Base-by-base conservation (phyloP, 1,140 invertebrate genomes). In the Drosophila prosaltans region DNA sequence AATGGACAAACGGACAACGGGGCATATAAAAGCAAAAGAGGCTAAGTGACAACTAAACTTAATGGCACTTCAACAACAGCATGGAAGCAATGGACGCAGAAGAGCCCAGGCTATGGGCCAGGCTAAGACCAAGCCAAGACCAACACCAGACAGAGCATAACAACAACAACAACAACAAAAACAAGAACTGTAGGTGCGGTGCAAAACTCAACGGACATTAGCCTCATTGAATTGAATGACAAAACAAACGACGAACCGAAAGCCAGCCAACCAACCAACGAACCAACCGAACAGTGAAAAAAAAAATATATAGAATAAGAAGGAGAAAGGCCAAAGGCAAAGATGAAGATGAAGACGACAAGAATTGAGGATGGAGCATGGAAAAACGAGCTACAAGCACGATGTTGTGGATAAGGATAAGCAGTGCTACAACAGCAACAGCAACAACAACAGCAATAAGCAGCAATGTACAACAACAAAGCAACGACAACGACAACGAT, bases 41-140 rank as follows among this genome's bases (percentile, higher is more conserved):
- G 88, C 88, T 91, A 91, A 91, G 88, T 91, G 88, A 90, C 86
- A 91, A 81, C 88, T 90, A 86, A 91, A 90, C 88, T 91, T 91
- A 91, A 91, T 91, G 88, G 88, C 86, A 90, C 88, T 91, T 89
- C 85, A 89, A 89, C 84, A 88, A 86, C 86, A 90, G 82, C 86
- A 90, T 78, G 86, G 45, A 80, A 90, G 86, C 79, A 89, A 84
- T 89, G 84, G 85, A 89, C 84, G 84, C 77, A 78, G 72, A 89
- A 89, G 84, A 89, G 83, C 67, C 76, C 64, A 58, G 45, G 55
- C 28, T 36, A 5, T 36, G 57, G 36, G 10, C 43, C 64, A 69
- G 39, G 55, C 62, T 48, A 40, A 48, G 68, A 58, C 63, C 71
- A 43, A 57, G 21, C 48, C 48, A 7, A 54, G 51, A 7, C 8